phyloP scores from a whole-genome alignment of 2,888 invertebrate genomes.

The Cotesia congregata region DNA sequence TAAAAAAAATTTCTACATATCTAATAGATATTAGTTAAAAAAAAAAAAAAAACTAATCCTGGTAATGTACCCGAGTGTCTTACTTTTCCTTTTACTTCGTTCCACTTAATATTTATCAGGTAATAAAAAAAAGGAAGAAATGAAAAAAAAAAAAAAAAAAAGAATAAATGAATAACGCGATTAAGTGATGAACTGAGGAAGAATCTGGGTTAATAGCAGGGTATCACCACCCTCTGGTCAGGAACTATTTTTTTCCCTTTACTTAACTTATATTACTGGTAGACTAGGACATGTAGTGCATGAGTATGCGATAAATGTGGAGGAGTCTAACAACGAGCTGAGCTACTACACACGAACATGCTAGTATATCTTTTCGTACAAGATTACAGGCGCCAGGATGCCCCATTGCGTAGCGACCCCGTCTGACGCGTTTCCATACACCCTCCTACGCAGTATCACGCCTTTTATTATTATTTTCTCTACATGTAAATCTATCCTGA shows the following conservation, averaged over 20 bases:
- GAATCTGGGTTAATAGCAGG: conserved; percentile 48
- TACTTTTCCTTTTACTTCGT: not conserved
- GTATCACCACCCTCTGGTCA: conserved; percentile 24
- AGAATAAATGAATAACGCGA: conserved; percentile 35
- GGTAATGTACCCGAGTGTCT: not conserved
- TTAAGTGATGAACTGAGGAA: conserved; percentile 33
- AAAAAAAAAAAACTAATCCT: too few relatives aligned
- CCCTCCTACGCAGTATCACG: conserved; percentile 18
- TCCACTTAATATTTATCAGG: not conserved
- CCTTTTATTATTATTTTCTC: not conserved
- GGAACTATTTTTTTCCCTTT: conserved; percentile 36
- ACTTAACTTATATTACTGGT: too few relatives aligned
- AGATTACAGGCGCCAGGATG: conserved; percentile 56
- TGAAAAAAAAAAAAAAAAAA: not conserved
- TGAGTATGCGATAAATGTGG: conserved; percentile 26
- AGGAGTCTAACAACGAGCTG: conserved; percentile 29
- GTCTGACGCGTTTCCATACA: conserved; percentile 27
- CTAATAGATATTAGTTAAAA: too few relatives aligned
- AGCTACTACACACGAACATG: conserved; percentile 9
- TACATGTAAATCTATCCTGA: conserved; percentile 10
- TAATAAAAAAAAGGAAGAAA: not conserved
- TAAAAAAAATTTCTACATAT: too few relatives aligned
- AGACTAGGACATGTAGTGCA: not conserved
- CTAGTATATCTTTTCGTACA: conserved; percentile 41
- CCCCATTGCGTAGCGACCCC: conserved; percentile 44